These are phyloP conservation scores for Drosophila tristis DNA, from an alignment of 1,140 invertebrate species.

Conservation along the genomic window DNA sequence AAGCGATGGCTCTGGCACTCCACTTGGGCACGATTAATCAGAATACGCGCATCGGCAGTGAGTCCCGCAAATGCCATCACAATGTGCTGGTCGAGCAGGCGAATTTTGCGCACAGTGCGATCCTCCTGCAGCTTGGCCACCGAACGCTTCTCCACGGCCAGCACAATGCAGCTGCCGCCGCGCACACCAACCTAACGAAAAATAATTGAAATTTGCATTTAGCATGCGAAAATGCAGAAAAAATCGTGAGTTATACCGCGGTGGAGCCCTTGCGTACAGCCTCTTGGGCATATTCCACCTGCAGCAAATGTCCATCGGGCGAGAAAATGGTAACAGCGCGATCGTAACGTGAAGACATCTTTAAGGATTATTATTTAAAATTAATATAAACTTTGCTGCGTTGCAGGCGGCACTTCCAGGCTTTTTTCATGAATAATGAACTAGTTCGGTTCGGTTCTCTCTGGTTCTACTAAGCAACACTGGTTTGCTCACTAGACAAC, in stretches of 20 bases:
- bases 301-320: neutral
- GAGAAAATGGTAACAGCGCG: neutral
- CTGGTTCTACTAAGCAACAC: too few species aligned
- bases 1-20: conserved; percentile 99
- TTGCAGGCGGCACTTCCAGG: too few species aligned
- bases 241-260: conserved; percentile 88
- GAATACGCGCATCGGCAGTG: conserved; percentile 98
- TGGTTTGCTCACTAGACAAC: too few species aligned
- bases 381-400: too few species aligned
- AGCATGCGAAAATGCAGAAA: neutral
- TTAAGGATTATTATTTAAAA: neutral
- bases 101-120: neutral
- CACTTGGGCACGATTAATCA: conserved; percentile 98
- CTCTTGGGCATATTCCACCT: neutral
- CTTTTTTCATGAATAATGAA: too few species aligned
- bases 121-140: conserved; percentile 96
- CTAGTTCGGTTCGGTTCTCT: too few species aligned
- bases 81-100: conserved; percentile 89
- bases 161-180: conserved; percentile 97
- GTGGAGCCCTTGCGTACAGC: conserved; percentile 97
- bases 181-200: conserved; percentile 95
- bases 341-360: neutral
- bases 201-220: neutral
- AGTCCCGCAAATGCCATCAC: conserved; percentile 99
- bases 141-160: conserved; percentile 99